Conservation (phyloP, 2,113 vertebrate genomes). For the Vulpes lagopus region DNA sequence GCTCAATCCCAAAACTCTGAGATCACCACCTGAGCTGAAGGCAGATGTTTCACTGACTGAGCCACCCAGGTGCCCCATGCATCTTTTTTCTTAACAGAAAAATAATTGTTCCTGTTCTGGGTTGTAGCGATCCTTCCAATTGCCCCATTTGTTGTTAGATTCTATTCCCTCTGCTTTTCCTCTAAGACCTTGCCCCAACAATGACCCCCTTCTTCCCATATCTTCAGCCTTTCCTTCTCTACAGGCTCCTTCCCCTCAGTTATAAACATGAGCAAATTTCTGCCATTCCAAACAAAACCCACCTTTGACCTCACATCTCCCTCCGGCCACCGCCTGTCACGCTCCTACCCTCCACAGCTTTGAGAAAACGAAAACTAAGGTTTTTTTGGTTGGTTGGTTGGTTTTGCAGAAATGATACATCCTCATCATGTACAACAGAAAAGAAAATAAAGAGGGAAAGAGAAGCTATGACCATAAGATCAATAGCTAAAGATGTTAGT, state of each 20-base stretch:
- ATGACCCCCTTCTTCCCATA: neutral
- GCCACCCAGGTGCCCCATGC: neutral
- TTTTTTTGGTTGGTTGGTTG: neutral
- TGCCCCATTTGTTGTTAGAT: neutral
- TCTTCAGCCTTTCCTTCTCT: neutral
- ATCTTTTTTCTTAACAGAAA: neutral
- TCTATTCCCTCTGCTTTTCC: neutral
- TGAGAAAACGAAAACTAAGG: neutral
- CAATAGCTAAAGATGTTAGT: neutral
- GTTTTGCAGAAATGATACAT: neutral
- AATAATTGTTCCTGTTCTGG: neutral
- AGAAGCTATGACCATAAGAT: neutral
- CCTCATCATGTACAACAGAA: neutral
- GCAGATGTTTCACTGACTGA: neutral
- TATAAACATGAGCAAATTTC: neutral
- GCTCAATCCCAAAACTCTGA: too few relatives aligned
- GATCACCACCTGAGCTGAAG: neutral
- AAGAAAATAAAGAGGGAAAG: neutral
- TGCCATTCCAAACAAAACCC: neutral
- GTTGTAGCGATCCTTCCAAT: neutral
- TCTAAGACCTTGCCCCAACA: neutral
- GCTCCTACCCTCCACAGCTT: neutral
- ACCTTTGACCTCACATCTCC: neutral
- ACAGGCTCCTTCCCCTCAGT: neutral
- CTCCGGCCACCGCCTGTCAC: neutral